These are phyloP conservation scores for Scaptodrosophila latifasciaeformis DNA, from an alignment of 2,888 invertebrate species.

Conservation along the genomic window DNA sequence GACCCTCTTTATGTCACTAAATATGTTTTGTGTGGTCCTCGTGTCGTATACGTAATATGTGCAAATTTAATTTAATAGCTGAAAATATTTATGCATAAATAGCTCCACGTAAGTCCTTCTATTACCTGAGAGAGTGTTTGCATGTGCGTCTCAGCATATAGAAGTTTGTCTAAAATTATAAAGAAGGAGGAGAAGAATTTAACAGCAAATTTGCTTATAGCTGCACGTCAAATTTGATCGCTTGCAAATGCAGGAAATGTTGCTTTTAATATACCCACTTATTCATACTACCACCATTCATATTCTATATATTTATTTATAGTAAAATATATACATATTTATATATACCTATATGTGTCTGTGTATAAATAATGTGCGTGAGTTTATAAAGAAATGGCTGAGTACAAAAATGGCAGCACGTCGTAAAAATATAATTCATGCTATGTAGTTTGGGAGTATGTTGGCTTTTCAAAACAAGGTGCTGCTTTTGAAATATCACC, in stretches of 20 bases:
- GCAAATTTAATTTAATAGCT: conserved; percentile 51
- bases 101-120: conserved; percentile 38
- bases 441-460: conserved; percentile 26
- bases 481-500: neutral
- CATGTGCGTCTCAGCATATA: no score
- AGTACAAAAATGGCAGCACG: conserved; percentile 60
- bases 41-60: conserved; percentile 43
- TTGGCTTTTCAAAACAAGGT: neutral
- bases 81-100: conserved; percentile 51
- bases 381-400: no score
- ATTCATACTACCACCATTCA: no score
- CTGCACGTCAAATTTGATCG: conserved; percentile 61
- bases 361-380: conserved; percentile 57
- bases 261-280: conserved; percentile 1
- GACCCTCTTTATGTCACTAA: neutral
- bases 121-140: conserved; percentile 1
- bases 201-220: conserved; percentile 52
- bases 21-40: conserved; percentile 1
- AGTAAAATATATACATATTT: neutral
- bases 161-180: no score
- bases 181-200: no score
- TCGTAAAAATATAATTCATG: conserved; percentile 59
- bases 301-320: neutral
- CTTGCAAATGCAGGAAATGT: conserved; percentile 40
- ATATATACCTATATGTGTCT: conserved; percentile 15